phyloP scores from a whole-genome alignment of 2,888 invertebrate genomes.

The Volucella inflata region DNA sequence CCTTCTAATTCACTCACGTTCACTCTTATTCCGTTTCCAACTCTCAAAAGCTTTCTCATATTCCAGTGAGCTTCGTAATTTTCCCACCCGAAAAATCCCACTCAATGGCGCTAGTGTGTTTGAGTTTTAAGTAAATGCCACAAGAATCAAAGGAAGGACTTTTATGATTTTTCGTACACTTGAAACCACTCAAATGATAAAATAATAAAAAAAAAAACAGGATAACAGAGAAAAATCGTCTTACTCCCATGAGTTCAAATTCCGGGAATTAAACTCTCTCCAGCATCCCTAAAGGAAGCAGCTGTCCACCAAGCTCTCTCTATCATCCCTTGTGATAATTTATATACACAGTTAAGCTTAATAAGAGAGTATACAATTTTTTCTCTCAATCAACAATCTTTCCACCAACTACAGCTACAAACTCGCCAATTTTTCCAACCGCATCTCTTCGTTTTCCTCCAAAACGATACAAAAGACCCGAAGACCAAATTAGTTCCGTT shows the following conservation, averaged over 20 bases:
- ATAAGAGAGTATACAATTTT: background rate
- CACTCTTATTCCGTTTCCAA: background rate
- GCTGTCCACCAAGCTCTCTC: no score
- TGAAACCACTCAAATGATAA: no score
- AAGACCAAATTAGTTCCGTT: slow-evolving; percentile 76
- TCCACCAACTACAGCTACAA: slow-evolving; percentile 49
- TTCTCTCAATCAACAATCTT: slow-evolving; percentile 17
- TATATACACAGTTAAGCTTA: no score
- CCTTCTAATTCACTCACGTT: slow-evolving; percentile 14
- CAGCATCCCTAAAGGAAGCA: no score
- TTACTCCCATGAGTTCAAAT: no score
- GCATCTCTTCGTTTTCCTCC: slow-evolving; percentile 39
- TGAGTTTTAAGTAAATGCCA: no score
- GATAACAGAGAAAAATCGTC: no score
- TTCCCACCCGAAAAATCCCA: slow-evolving; percentile 3
- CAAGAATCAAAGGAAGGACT: no score
- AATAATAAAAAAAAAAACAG: no score
- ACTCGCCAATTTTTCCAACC: background rate
- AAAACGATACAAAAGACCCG: slow-evolving; percentile 69
- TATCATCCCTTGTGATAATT: background rate
- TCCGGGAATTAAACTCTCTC: no score
- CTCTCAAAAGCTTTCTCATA: slow-evolving; percentile 29
- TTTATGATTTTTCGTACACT: no score
- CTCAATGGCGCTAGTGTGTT: slow-evolving; percentile 55
- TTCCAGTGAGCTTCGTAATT: slow-evolving; percentile 36